Percentiles rank a stretch among this genome's conserved stretches.
phyloP scores from a whole-genome alignment of 2,797 vertebrate genomes.

The Ceryle rudis region DNA sequence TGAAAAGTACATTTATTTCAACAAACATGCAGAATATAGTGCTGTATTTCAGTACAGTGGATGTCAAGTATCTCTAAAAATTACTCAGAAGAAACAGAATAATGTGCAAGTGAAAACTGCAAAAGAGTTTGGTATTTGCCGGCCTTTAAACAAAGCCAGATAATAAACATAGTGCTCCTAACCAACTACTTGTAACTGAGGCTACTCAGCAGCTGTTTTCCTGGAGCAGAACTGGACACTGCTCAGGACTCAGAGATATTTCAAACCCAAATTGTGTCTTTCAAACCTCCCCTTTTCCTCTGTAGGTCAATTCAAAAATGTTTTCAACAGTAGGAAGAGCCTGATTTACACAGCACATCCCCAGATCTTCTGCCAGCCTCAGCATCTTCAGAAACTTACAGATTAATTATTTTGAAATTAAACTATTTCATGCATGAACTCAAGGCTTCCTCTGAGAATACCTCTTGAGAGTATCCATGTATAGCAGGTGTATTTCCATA shows the following conservation, averaged over 20 bases:
- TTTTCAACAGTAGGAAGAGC: background rate
- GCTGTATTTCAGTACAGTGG: background rate
- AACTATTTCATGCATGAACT: background rate
- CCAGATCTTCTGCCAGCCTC: background rate
- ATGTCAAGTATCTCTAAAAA: background rate
- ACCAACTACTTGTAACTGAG: background rate
- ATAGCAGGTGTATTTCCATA: background rate
- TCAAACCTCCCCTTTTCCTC: background rate
- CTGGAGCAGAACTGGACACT: background rate
- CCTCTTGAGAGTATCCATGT: background rate
- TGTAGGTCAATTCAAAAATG: background rate
- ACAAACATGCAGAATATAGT: background rate
- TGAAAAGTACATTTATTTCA: background rate
- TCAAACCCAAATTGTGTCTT: background rate
- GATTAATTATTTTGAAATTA: background rate
- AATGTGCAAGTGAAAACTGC: accelerated
- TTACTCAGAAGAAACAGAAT: background rate
- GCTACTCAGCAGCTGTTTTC: background rate
- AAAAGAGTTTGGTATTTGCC: background rate
- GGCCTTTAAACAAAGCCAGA: background rate
- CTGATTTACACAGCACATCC: background rate
- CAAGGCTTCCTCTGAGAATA: background rate
- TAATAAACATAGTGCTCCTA: background rate
- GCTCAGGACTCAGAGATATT: background rate
- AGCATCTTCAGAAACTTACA: background rate